Conservation (phyloP, 1,140 invertebrate genomes). For the Aphelenchoides avenae region DNA sequence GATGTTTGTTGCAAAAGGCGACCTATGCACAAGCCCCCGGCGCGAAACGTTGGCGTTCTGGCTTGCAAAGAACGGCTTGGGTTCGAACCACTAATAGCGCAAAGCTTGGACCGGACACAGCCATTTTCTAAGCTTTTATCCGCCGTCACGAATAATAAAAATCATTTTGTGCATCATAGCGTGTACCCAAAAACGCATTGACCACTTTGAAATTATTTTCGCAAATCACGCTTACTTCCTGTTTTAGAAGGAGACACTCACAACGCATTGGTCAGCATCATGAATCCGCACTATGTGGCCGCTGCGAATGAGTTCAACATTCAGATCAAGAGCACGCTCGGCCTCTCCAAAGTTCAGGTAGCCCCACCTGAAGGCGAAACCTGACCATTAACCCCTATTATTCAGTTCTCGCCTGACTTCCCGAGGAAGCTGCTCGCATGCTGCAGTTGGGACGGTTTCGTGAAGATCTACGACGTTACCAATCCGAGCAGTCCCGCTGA, state of each 20-base stretch:
- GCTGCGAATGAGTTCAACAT: conserved; percentile 46
- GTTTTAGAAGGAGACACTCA: not conserved
- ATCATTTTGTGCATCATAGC: no score
- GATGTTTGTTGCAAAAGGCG: no score
- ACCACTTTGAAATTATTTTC: conserved; percentile 2
- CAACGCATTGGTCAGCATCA: conserved; percentile 4
- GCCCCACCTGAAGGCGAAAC: not conserved
- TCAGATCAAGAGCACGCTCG: conserved; percentile 25
- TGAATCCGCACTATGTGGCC: conserved; percentile 45
- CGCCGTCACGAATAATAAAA: no score
- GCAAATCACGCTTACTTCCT: not conserved
- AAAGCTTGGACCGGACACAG: no score
- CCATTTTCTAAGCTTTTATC: no score
- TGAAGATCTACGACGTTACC: conserved; percentile 48
- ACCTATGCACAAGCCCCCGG: no score
- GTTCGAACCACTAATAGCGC: no score
- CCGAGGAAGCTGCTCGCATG: conserved; percentile 36
- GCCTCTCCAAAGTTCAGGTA: conserved; percentile 45
- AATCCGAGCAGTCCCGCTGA: conserved; percentile 42
- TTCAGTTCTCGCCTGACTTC: conserved; percentile 53
- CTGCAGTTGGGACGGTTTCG: conserved; percentile 51
- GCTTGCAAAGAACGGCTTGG: no score
- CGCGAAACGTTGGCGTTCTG: no score
- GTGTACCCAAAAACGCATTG: not conserved
- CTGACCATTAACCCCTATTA: conserved; percentile 3